Conservation (phyloP, 2,113 vertebrate species). For the Chloroceryle aenea region DNA sequence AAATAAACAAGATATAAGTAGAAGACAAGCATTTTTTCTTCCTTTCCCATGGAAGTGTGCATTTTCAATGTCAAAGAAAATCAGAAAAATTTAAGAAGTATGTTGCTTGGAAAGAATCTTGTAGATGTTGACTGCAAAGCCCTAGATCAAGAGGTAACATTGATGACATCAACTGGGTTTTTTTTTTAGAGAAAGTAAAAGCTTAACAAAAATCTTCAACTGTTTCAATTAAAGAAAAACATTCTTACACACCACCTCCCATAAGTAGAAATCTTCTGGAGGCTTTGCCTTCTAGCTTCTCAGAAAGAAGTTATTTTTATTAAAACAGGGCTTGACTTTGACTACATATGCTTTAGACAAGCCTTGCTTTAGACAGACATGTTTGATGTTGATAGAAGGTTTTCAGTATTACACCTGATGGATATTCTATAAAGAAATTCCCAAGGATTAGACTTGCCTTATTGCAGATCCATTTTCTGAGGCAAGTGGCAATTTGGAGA, state of each 20-base stretch:
- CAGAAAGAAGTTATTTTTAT: background rate
- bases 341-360: background rate
- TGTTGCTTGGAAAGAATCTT: background rate
- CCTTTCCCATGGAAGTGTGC: background rate
- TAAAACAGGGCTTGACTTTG: background rate
- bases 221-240: constrained; percentile 6
- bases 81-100: background rate
- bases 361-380: background rate
- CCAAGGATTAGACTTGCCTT: constrained; percentile 41
- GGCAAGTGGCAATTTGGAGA: constrained; percentile 4
- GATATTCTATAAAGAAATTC: constrained; percentile 52
- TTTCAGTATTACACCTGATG: constrained; percentile 40
- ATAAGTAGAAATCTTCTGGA: background rate
- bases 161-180: background rate
- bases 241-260: background rate
- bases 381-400: constrained; percentile 20
- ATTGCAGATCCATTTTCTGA: constrained; percentile 47
- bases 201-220: background rate
- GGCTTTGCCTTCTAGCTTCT: background rate
- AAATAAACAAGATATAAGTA: background rate
- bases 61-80: background rate
- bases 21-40: background rate
- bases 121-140: background rate
- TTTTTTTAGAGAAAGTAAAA: background rate
- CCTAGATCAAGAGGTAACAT: background rate